phyloP scores from a whole-genome alignment of 2,113 vertebrate species.

The Tympanuchus pallidicinctus region DNA sequence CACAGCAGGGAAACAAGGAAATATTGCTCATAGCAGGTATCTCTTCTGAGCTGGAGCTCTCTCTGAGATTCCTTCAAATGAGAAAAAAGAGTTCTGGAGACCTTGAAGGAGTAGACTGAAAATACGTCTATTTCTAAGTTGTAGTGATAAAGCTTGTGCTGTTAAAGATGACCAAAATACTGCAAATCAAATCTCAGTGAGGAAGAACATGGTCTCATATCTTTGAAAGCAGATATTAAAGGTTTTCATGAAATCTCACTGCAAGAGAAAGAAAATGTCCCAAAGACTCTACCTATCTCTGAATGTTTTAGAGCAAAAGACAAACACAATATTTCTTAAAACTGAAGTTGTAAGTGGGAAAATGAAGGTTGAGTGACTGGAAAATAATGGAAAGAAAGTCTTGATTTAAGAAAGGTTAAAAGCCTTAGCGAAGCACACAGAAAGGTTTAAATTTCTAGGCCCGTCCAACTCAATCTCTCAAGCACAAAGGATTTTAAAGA shows the following conservation, averaged over 20 bases:
- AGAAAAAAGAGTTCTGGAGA: neutral
- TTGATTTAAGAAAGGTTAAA: slow-evolving; percentile 12
- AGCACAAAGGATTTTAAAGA: slow-evolving; percentile 15
- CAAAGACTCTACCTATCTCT: slow-evolving; percentile 1
- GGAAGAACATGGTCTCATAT: slow-evolving; percentile 18
- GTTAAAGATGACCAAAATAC: slow-evolving; percentile 39
- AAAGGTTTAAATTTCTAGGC: slow-evolving; percentile 28
- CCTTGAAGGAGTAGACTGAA: neutral
- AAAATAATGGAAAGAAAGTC: slow-evolving; percentile 35
- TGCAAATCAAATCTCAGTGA: slow-evolving; percentile 44
- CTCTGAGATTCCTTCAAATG: neutral
- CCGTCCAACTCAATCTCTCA: slow-evolving; percentile 16
- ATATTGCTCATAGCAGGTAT: neutral
- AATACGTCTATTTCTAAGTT: neutral
- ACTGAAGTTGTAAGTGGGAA: slow-evolving; percentile 28
- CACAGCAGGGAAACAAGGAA: neutral
- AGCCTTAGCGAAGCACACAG: neutral
- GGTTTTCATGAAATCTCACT: slow-evolving; percentile 31
- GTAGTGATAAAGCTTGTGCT: neutral
- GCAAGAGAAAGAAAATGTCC: slow-evolving; percentile 5
- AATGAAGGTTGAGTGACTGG: slow-evolving; percentile 32
- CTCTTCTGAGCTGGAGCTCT: neutral
- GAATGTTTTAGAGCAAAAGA: slow-evolving; percentile 26
- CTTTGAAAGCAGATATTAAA: slow-evolving; percentile 42
- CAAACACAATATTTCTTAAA: slow-evolving; percentile 35